Base-by-base conservation (phyloP, 2,797 vertebrate species). In the Capromys pilorides region DNA sequence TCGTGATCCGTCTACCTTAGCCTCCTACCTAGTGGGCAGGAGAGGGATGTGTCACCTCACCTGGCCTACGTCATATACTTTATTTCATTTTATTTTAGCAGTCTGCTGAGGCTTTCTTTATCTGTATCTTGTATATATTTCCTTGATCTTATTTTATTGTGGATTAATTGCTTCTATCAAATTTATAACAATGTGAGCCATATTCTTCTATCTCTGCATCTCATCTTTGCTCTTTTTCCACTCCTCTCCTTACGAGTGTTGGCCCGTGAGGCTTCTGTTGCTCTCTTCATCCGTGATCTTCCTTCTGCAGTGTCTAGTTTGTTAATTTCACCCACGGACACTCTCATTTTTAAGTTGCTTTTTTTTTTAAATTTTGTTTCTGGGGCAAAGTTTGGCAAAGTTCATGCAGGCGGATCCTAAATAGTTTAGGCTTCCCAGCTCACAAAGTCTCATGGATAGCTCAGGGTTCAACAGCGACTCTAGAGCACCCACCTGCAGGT, bases 241-340 rank as follows among this genome's bases (percentile, higher is more conserved):
- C 31, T 62, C 7, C 19, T 45, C 14, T 19, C 36, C 1, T 39
- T 54, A 24, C 2, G 1, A 79, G 14, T 75, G 5, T 75, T 87
- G 62, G 24, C 73, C 19, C 33, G 21, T 45, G 16, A 59, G 19
- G 49, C 14, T 2, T 90, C 92, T 78, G 51, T 75, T 90, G 51
- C 33, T 88, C 33, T 66, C 41, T 88, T 94, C 39, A n/a, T n/a
- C 67, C 87, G n/a, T 86, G 64, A 78, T 85, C 33, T 96, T 92
- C 84, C 69, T 92, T 92, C 59, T 31, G 14, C 33, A 77, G 21
- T 69, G 26, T 94, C 82, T 91, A 59, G 73, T 31, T 36, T 64
- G 36, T 77, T 93, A 62, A 77, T 39, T 75, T 91, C 9, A 54
- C 5, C 57, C 36, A 81, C 22, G n/a, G n/a, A 91, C 54, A 88